phyloP scores from a whole-genome alignment of 2,888 invertebrate genomes.

The Nymphalis c-album region DNA sequence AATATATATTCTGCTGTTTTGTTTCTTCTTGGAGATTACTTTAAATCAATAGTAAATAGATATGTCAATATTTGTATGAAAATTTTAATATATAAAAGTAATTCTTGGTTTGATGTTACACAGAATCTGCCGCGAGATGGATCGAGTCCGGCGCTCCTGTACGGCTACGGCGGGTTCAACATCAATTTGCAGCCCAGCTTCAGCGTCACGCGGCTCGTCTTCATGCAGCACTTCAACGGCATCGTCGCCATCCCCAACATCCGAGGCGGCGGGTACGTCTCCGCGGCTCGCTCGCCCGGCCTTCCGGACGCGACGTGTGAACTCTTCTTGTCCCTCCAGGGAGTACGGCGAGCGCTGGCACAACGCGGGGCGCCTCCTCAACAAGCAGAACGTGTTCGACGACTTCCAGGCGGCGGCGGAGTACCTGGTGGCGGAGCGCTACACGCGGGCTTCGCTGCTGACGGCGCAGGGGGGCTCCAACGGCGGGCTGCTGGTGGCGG shows the following conservation, averaged over 20 bases:
- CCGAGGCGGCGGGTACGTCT: conserved; percentile 92
- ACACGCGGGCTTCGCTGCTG: conserved; percentile 87
- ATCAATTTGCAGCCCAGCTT: conserved; percentile 95
- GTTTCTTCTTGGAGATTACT: neutral
- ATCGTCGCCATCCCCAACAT: conserved; percentile 96
- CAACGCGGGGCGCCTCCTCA: conserved; percentile 92
- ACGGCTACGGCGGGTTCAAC: conserved; percentile 99
- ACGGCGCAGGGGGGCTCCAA: conserved; percentile 98
- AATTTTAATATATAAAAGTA: too few species aligned
- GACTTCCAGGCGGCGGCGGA: conserved; percentile 97
- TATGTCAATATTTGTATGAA: too few species aligned
- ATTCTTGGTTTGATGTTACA: neutral
- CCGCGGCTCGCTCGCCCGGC: neutral
- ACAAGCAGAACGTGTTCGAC: conserved; percentile 98
- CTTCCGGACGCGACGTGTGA: neutral
- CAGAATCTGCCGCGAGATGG: conserved; percentile 85
- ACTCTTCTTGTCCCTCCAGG: conserved; percentile 66
- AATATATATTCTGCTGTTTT: conserved; percentile 34
- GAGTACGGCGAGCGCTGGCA: conserved; percentile 99
- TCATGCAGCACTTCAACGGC: conserved; percentile 94
- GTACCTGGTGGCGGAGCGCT: conserved; percentile 90
- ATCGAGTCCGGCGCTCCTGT: conserved; percentile 91
- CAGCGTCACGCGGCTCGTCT: conserved; percentile 91
- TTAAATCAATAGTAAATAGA: neutral
- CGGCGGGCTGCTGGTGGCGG: conserved; percentile 97